phyloP scores from a whole-genome alignment of 2,113 vertebrate genomes.

The Eira barbara region DNA sequence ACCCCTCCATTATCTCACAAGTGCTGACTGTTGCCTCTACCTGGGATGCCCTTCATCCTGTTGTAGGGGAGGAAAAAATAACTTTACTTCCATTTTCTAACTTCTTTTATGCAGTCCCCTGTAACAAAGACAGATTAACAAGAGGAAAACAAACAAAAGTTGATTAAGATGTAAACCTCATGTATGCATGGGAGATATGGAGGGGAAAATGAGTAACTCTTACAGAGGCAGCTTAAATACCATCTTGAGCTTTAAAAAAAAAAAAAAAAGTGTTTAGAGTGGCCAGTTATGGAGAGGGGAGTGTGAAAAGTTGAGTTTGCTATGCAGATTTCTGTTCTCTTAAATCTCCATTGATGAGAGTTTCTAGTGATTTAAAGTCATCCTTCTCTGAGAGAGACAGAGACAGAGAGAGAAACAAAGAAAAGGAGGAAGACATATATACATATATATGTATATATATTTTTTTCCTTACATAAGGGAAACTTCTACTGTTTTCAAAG shows the following conservation, averaged over 20 bases:
- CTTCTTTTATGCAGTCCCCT: neutral
- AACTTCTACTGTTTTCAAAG: neutral
- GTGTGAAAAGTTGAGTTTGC: neutral
- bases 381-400: neutral
- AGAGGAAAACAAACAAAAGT: neutral
- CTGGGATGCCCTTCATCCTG: neutral
- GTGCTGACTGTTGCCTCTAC: neutral
- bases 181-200: neutral
- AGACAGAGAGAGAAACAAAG: neutral
- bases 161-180: neutral
- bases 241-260: neutral
- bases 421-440: neutral
- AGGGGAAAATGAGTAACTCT: neutral
- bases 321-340: neutral
- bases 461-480: neutral
- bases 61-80: neutral
- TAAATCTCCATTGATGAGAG: neutral
- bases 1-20: neutral
- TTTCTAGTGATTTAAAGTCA: neutral
- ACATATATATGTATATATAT: no score
- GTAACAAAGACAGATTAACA: neutral
- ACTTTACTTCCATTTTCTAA: neutral
- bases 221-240: neutral
- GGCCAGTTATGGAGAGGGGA: neutral
- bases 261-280: neutral